Conservation (phyloP, 2,113 vertebrate species). For the Odontophorus gujanensis region DNA sequence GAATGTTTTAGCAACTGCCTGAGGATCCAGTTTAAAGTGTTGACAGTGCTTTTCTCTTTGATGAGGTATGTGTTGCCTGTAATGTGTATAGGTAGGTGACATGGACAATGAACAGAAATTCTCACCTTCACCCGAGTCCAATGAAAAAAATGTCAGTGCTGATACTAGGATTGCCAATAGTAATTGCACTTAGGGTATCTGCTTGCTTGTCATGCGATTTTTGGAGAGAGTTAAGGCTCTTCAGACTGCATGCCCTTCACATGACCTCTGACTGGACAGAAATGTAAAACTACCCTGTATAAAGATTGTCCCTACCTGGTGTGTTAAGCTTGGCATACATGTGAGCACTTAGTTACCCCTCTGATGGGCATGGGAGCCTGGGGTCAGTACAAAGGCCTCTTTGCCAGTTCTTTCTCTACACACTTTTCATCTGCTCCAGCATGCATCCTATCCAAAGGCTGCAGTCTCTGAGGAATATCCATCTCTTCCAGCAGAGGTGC, state of each 20-base stretch:
- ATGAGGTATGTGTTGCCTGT: background rate
- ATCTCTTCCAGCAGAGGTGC: background rate
- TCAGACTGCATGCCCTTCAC: background rate
- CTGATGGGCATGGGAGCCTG: background rate
- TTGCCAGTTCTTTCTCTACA: background rate
- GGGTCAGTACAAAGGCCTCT: background rate
- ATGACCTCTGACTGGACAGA: background rate
- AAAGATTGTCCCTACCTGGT: background rate
- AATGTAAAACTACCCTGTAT: background rate
- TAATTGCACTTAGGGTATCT: background rate
- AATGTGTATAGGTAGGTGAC: background rate
- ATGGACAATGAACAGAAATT: conserved; percentile 11
- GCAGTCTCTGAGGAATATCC: background rate
- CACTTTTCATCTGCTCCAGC: background rate
- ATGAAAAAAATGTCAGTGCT: background rate
- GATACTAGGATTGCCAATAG: background rate
- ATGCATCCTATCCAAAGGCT: background rate
- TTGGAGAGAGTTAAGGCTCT: background rate
- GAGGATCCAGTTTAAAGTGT: background rate
- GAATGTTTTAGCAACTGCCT: background rate
- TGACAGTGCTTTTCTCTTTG: conserved; percentile 8
- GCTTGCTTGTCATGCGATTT: background rate
- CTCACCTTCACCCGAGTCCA: background rate
- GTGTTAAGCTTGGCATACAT: background rate
- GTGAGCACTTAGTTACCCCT: background rate